A percentile compares a stretch with the other conserved stretches of the same genome.
Evolutionary conservation across 1,140 invertebrate species (phyloP).

Genomic region (Heliothis subflexa): DNA sequence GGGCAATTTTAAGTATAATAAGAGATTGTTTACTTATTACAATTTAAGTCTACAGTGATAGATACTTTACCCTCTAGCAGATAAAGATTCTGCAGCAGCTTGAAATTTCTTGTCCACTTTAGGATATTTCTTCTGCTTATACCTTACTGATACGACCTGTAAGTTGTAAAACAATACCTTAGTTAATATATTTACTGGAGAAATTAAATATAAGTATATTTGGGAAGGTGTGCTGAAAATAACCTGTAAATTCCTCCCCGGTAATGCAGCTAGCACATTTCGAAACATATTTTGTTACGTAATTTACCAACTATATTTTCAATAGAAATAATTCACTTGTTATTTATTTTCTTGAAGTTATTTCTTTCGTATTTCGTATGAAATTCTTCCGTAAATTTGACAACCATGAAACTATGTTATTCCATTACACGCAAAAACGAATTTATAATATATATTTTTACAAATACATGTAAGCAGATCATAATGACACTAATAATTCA

Average conservation of each 20-base stretch:
- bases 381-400: not conserved
- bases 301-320: not conserved
- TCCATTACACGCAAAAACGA: not conserved
- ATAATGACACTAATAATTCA: not conserved
- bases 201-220: slow-evolving; percentile 37
- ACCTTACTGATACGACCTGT: slow-evolving; percentile 67
- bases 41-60: not conserved
- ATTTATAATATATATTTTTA: not conserved
- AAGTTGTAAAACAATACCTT: slow-evolving; percentile 29
- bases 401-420: not conserved
- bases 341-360: not conserved
- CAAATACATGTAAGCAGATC: not conserved
- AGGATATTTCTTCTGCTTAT: slow-evolving; percentile 81
- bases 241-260: slow-evolving; percentile 73
- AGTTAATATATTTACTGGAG: slow-evolving; percentile 6
- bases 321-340: not conserved
- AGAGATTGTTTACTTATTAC: not conserved
- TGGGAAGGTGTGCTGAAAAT: slow-evolving; percentile 54
- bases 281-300: slow-evolving; percentile 57
- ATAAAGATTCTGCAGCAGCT: slow-evolving; percentile 86
- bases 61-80: slow-evolving; percentile 87
- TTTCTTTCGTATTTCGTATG: not conserved
- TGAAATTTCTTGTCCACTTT: slow-evolving; percentile 87
- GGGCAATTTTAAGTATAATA: no score
- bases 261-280: slow-evolving; percentile 57